Conservation (phyloP, 1,140 invertebrate species). For the Fopius arisanus region DNA sequence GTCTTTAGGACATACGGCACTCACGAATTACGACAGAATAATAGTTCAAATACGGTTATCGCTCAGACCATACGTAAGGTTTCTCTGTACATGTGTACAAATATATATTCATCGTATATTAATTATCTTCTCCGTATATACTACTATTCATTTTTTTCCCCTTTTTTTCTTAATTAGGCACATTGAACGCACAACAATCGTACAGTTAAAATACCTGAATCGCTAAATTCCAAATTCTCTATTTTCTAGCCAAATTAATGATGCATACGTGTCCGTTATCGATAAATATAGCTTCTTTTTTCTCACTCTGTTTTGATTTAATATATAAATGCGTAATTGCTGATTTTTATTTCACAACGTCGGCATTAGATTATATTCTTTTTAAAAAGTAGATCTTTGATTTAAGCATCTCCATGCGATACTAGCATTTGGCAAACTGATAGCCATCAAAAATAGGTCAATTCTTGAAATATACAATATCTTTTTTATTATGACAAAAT, state of each 20-base stretch:
- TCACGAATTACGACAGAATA: slow-evolving; percentile 19
- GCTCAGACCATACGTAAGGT: background rate
- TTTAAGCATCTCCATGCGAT: background rate
- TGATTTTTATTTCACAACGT: background rate
- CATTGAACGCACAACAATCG: slow-evolving; percentile 28
- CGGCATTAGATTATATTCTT: background rate
- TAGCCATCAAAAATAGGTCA: slow-evolving; percentile 2
- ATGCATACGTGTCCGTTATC: background rate
- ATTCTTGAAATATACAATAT: slow-evolving; percentile 3
- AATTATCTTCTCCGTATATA: slow-evolving; percentile 9
- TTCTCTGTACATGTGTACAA: slow-evolving; percentile 21
- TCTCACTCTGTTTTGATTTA: background rate
- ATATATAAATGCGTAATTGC: background rate
- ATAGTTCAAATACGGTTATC: slow-evolving; percentile 1
- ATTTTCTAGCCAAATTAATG: background rate
- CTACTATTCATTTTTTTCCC: slow-evolving; percentile 15
- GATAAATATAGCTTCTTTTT: background rate
- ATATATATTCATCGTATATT: slow-evolving; percentile 14
- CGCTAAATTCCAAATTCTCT: background rate
- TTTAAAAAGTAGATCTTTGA: background rate
- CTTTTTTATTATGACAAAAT: slow-evolving; percentile 3
- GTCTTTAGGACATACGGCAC: slow-evolving; percentile 24
- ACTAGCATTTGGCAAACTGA: slow-evolving; percentile 1
- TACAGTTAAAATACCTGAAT: slow-evolving; percentile 21
- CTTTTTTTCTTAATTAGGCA: slow-evolving; percentile 24